These are phyloP conservation scores for Leucosticte australis DNA, from an alignment of 2,113 vertebrate genomes.

Conservation along the genomic window DNA sequence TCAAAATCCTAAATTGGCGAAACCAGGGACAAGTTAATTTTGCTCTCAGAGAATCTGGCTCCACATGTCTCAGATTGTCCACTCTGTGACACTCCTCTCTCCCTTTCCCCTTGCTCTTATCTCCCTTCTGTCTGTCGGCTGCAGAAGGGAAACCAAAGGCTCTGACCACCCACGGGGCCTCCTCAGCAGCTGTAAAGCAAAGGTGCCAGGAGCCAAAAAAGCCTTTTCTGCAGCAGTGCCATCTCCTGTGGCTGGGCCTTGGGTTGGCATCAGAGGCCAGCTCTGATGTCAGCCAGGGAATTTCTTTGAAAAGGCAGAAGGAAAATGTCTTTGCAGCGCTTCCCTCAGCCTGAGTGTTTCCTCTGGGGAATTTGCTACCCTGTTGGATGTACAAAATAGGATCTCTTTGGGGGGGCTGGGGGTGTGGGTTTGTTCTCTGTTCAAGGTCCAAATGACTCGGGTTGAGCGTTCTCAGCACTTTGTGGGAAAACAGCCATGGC, in stretches of 20 bases:
- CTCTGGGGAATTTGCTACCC: neutral
- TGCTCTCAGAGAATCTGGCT: neutral
- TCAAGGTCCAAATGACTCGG: neutral
- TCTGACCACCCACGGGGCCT: conserved; percentile 27
- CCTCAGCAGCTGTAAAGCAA: neutral
- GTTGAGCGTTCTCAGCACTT: neutral
- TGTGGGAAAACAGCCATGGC: neutral
- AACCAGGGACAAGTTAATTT: neutral
- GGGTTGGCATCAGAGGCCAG: neutral
- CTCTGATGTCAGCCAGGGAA: neutral
- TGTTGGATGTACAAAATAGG: neutral
- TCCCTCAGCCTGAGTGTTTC: neutral
- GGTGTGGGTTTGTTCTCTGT: neutral
- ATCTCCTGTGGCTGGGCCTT: neutral
- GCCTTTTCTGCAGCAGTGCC: neutral
- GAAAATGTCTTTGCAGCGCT: neutral
- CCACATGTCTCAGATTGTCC: neutral
- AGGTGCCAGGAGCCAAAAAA: conserved; percentile 1
- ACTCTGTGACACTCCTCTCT: neutral
- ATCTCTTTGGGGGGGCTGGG: neutral
- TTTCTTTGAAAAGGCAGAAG: neutral
- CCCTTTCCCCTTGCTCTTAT: neutral
- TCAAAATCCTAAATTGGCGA: neutral
- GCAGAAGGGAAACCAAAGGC: neutral
- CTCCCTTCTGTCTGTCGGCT: neutral